Conservation (phyloP, 2,888 invertebrate species). For the Drosophila paracracens region DNA sequence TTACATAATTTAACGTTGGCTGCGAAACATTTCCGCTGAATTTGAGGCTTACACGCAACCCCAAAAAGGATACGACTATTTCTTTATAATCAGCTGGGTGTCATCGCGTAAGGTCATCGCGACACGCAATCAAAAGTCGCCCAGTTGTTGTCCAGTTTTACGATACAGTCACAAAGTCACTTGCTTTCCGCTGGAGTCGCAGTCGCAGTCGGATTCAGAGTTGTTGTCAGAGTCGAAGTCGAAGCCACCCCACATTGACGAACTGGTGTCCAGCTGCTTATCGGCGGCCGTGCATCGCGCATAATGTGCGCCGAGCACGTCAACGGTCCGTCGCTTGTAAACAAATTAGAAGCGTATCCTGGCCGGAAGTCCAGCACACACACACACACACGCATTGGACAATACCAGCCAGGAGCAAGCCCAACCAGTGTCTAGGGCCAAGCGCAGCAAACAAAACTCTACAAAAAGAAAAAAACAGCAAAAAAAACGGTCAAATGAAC, state of each 20-base stretch:
- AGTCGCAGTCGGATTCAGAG: not conserved
- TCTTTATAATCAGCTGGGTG: conserved; percentile 78
- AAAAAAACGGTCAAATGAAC: conserved; percentile 37
- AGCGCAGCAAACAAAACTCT: conserved; percentile 61
- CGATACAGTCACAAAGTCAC: conserved; percentile 49
- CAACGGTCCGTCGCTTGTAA: conserved; percentile 66
- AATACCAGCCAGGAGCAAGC: conserved; percentile 13
- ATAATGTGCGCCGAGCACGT: conserved; percentile 73
- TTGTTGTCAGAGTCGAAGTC: not conserved
- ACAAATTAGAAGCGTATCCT: conserved; percentile 79
- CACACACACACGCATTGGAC: conserved; percentile 19
- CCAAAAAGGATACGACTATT: conserved; percentile 51
- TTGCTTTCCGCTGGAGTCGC: conserved; percentile 10
- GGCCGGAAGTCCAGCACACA: conserved; percentile 66
- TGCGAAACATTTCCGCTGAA: conserved; percentile 78
- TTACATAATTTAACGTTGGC: conserved; percentile 76
- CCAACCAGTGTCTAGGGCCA: conserved; percentile 27
- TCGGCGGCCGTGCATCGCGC: conserved; percentile 67
- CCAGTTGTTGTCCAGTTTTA: conserved; percentile 20
- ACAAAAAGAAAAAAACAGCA: not conserved
- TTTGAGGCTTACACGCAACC: conserved; percentile 66
- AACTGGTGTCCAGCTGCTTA: conserved; percentile 66
- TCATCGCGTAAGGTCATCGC: conserved; percentile 83
- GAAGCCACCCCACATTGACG: conserved; percentile 7
- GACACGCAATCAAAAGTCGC: conserved; percentile 50